Evolutionary conservation across 2,888 invertebrate species (phyloP), one percentile per base, ranked within the genome.

Genomic region (Coleophora deauratella): DNA sequence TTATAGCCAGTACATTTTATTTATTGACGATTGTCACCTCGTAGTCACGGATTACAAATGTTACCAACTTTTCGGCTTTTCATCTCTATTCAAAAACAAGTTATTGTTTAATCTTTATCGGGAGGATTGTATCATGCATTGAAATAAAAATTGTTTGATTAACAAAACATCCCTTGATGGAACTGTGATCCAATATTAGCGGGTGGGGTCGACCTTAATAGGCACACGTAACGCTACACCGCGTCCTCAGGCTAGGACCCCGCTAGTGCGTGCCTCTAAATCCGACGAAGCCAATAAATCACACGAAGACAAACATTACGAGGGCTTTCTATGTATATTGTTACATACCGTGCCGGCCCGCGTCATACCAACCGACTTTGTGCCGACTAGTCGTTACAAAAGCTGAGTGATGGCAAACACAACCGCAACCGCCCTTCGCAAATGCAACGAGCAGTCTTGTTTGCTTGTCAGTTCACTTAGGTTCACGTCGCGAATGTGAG

Each of bases 231-330:
- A 82, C 70, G 61, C 62, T 67, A 82, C 74, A 82, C 80, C 74
- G 58, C 58, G 50, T 48, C 42, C 46, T 41, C 41, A 45, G 52
- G 53, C 57, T 53, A 59, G 57, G 56, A 51, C 57, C 57, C 57
- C 50, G 52, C 45, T 59, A 62, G 63, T 75, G 76, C 78, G 78
- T 78, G 80, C 64, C 69, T 72, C 69, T 74, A 86, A 85, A 86
- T 84, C 86, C 85, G 62, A 60, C 74, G 82, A 78, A 82, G 80
- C 82, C 82, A 78, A 86, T 86, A 86, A 84, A 86, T 84, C 85
- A 85, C 86, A 86, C 86, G 86, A 79, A 85, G 66, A 76, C 76
- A 86, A 84, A 84, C 84, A 82, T 62, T 65, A 63, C 67, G 69
- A 77, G 72, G 77, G 74, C 66, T 71, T 72, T 74, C 72, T 69